phyloP scores from a whole-genome alignment of 2,113 vertebrate species.

The Rhabdornis inornatus region DNA sequence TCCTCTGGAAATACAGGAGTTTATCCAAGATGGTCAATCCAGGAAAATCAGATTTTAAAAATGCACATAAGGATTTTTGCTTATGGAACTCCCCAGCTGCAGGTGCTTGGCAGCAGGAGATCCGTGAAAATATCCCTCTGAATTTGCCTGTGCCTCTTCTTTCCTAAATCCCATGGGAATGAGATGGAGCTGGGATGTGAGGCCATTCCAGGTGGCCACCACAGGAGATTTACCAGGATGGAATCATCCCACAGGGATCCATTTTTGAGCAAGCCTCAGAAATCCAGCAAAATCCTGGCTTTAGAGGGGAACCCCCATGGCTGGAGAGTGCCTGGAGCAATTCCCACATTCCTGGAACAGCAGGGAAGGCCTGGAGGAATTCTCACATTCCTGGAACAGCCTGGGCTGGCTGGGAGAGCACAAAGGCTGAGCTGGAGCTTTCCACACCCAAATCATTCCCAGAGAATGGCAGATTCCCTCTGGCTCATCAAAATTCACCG shows the following conservation, averaged over 20 bases:
- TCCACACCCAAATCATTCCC: not conserved
- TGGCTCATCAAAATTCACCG: not conserved
- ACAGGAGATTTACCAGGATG: not conserved
- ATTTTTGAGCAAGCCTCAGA: fast-evolving
- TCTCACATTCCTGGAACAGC: not conserved
- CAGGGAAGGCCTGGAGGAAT: not conserved
- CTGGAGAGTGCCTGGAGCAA: not conserved
- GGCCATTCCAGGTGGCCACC: not conserved
- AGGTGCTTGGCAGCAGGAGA: not conserved
- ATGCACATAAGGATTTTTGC: not conserved
- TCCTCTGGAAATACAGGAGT: fast-evolving
- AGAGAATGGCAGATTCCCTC: not conserved
- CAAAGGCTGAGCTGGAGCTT: not conserved
- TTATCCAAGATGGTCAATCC: not conserved
- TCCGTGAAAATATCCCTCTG: not conserved
- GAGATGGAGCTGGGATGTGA: not conserved
- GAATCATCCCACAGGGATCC: not conserved
- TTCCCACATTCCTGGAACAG: not conserved
- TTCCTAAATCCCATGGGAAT: not conserved
- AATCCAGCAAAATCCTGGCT: not conserved
- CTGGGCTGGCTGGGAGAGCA: not conserved
- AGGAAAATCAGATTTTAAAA: not conserved
- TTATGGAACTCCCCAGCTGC: not conserved
- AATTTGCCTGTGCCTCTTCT: not conserved
- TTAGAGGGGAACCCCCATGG: not conserved